phyloP scores from a whole-genome alignment of 2,113 vertebrate genomes.

The Saccopteryx leptura region DNA sequence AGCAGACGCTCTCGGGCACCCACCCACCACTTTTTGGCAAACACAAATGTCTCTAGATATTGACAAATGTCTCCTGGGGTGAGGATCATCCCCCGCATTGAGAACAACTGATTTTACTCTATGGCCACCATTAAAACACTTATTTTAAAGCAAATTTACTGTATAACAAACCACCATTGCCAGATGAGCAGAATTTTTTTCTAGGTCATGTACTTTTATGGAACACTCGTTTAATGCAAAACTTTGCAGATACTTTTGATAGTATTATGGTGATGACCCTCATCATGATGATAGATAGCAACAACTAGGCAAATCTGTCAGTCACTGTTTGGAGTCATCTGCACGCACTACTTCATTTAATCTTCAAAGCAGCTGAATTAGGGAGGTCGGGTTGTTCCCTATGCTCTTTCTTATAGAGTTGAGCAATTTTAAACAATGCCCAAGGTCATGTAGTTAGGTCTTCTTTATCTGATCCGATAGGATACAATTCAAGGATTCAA shows the following conservation, averaged over 20 bases:
- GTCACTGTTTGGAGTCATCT: not conserved
- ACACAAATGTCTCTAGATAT: not conserved
- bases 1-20: not conserved
- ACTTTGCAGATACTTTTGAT: conserved; percentile 27
- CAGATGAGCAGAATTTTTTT: conserved; percentile 39
- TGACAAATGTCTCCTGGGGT: not conserved
- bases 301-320: not conserved
- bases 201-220: conserved; percentile 15
- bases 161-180: not conserved
- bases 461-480: not conserved
- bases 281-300: not conserved
- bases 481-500: not conserved
- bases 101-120: not conserved
- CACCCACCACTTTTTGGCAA: not conserved
- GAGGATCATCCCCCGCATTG: not conserved
- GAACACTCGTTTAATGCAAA: not conserved
- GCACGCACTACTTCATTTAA: not conserved
- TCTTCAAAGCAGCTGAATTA: not conserved
- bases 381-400: not conserved
- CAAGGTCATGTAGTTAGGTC: not conserved
- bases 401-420: not conserved
- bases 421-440: not conserved
- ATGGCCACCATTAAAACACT: not conserved
- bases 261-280: not conserved
- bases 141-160: not conserved